These are phyloP conservation scores for Tachycineta bicolor DNA, from an alignment of 2,113 vertebrate genomes.

Conservation along the genomic window DNA sequence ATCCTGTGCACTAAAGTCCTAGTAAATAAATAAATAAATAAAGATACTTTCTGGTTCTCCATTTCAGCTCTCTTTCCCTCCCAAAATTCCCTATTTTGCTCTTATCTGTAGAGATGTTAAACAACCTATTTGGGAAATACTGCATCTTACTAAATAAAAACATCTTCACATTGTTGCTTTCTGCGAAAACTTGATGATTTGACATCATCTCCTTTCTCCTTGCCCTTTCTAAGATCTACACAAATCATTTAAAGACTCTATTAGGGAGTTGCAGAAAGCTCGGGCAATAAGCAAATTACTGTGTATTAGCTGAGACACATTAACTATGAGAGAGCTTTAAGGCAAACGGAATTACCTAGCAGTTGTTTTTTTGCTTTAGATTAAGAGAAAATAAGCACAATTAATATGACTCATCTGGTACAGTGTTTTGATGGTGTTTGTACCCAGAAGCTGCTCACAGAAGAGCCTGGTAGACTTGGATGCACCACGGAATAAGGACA, in stretches of 20 bases:
- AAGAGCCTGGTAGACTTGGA: not conserved
- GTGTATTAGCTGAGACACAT: not conserved
- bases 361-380: not conserved
- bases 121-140: not conserved
- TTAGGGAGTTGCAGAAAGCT: not conserved
- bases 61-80: not conserved
- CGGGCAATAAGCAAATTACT: not conserved
- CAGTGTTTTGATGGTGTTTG: not conserved
- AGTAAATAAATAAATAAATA: not conserved
- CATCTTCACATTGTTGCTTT: not conserved
- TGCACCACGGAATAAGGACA: not conserved
- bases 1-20: not conserved
- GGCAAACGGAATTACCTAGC: not conserved
- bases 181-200: not conserved
- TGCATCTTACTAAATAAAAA: not conserved
- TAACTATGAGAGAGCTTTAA: not conserved
- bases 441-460: not conserved
- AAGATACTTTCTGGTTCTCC: not conserved
- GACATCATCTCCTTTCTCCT: not conserved
- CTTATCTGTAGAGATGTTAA: not conserved
- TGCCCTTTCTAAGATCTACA: not conserved
- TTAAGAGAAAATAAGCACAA: slow-evolving; percentile 20
- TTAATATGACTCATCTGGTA: slow-evolving; percentile 22
- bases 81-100: not conserved
- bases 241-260: not conserved